Conservation (phyloP, 1,140 invertebrate genomes). For the Drosophila neocordata region DNA sequence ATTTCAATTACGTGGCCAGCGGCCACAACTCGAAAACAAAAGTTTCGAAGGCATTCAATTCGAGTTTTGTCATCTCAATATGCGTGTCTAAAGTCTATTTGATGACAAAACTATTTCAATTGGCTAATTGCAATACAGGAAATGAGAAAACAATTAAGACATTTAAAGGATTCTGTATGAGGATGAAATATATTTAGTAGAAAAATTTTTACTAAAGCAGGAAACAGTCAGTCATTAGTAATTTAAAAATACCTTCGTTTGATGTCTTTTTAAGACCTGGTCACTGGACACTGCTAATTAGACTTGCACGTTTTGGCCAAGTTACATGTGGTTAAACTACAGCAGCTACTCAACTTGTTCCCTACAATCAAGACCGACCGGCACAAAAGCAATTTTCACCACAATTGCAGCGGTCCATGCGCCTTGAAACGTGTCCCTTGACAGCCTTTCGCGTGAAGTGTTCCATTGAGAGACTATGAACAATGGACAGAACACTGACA, state of each 20-base stretch:
- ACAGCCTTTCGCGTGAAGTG: conserved; percentile 1
- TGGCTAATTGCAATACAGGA: background rate
- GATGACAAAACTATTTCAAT: background rate
- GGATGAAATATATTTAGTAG: too few relatives aligned
- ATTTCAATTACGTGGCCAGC: background rate
- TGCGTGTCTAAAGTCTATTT: background rate
- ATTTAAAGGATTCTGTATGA: background rate
- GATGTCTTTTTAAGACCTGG: too few relatives aligned
- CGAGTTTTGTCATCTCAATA: background rate
- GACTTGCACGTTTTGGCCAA: too few relatives aligned
- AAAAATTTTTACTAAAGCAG: too few relatives aligned
- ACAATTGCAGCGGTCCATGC: background rate
- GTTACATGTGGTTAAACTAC: background rate
- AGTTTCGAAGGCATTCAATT: background rate
- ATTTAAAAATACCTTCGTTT: too few relatives aligned
- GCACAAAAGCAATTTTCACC: background rate
- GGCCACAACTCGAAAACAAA: background rate
- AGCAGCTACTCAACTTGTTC: background rate
- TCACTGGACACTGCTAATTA: too few relatives aligned
- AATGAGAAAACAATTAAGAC: background rate
- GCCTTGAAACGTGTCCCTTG: background rate
- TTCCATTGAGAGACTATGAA: background rate
- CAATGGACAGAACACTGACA: background rate
- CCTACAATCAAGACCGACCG: background rate
- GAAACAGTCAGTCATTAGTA: too few relatives aligned